Conservation (phyloP, 2,797 vertebrate species). For the Garrulus glandarius region DNA sequence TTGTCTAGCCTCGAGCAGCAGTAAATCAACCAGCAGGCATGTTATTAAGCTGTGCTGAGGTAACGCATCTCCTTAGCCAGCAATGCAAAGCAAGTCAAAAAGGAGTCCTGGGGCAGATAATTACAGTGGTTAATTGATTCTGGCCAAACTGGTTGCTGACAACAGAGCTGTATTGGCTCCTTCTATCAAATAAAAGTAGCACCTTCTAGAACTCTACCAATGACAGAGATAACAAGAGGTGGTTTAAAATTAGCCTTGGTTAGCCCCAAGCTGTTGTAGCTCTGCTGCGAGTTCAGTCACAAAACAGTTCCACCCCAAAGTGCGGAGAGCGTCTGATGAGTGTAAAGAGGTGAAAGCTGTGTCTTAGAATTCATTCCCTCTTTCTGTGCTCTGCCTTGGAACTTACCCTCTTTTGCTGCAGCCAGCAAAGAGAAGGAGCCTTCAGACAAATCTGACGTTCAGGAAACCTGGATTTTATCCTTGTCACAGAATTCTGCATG, state of each 20-base stretch:
- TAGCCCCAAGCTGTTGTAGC: background rate
- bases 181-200: constrained; percentile 7
- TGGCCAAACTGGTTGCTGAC: background rate
- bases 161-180: background rate
- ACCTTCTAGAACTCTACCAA: constrained; percentile 11
- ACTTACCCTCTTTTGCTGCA: background rate
- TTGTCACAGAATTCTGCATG: background rate
- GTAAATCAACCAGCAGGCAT: constrained; percentile 14
- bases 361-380: background rate
- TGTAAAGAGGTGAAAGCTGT: background rate
- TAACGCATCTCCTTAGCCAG: background rate
- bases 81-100: constrained; percentile 1
- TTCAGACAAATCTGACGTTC: background rate
- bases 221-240: background rate
- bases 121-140: constrained; percentile 1
- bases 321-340: background rate
- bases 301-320: background rate
- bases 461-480: background rate
- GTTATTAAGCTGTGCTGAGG: constrained; percentile 21
- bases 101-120: constrained; percentile 49
- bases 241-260: background rate
- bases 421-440: background rate
- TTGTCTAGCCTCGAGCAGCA: constrained; percentile 31
- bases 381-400: background rate
- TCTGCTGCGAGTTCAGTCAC: background rate